These are phyloP conservation scores for Phenganax marumi DNA, from an alignment of 92 coral and sea anemone genomes.

Conservation along the genomic window DNA sequence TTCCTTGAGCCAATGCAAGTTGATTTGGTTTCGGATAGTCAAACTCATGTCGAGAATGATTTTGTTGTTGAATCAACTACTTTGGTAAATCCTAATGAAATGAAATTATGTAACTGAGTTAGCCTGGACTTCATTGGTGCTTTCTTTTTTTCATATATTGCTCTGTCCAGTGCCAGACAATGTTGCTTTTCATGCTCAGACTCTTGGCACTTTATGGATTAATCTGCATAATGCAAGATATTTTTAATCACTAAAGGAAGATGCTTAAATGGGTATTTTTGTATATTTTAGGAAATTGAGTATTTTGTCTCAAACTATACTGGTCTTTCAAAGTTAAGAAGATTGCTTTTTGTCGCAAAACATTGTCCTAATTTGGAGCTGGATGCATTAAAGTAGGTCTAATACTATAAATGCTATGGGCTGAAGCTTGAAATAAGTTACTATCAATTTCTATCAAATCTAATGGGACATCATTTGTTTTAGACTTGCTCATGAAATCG, in stretches of 20 bases:
- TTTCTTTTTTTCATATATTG: too few species aligned
- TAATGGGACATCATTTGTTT: too few species aligned
- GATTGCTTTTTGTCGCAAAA: conserved; percentile 88
- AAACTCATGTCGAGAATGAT: conserved; percentile 64
- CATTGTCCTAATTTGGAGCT: conserved; percentile 89
- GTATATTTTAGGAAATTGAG: conserved; percentile 73
- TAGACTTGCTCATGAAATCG: conserved; percentile 84
- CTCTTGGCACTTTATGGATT: too few species aligned
- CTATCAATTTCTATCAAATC: too few species aligned
- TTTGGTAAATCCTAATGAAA: conserved; percentile 57
- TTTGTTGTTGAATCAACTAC: conserved; percentile 82
- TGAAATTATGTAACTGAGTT: too few species aligned
- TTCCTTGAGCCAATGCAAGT: conserved; percentile 90
- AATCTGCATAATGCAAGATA: too few species aligned
- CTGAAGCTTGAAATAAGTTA: too few species aligned
- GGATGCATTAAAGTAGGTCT: conserved; percentile 80
- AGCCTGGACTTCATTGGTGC: too few species aligned
- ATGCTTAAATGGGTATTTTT: neutral
- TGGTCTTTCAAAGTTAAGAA: conserved; percentile 77
- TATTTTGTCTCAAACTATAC: conserved; percentile 87
- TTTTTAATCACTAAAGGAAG: neutral
- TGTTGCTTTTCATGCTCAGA: too few species aligned
- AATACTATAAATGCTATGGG: too few species aligned
- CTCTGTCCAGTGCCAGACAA: too few species aligned
- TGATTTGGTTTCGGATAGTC: conserved; percentile 77